Conservation (phyloP, 2,888 invertebrate species). For the Anodontia alba region DNA sequence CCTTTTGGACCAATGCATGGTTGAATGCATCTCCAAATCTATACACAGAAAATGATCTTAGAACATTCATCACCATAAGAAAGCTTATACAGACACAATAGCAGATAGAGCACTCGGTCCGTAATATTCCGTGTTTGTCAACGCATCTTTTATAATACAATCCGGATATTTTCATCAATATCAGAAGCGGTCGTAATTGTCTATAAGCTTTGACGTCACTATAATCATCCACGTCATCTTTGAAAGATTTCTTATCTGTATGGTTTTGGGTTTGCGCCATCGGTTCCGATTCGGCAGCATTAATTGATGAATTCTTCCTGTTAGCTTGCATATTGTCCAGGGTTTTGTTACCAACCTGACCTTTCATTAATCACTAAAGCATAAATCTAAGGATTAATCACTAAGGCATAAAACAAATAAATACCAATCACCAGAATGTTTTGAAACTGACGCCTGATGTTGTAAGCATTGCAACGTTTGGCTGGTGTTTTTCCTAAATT, state of each 20-base stretch:
- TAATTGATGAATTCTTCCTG: not conserved
- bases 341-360: not conserved
- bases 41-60: constrained; percentile 58
- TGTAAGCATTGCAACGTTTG: too few relatives aligned
- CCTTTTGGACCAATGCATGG: constrained; percentile 65
- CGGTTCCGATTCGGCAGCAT: not conserved
- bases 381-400: not conserved
- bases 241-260: not conserved
- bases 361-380: not conserved
- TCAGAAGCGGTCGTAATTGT: constrained; percentile 51
- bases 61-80: constrained; percentile 44
- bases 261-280: not conserved
- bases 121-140: constrained; percentile 22
- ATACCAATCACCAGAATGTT: too few relatives aligned
- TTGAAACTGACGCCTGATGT: too few relatives aligned
- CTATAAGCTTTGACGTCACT: constrained; percentile 30
- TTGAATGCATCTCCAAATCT: constrained; percentile 52
- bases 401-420: too few relatives aligned
- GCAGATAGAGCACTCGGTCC: constrained; percentile 36
- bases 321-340: not conserved
- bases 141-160: constrained; percentile 49
- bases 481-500: too few relatives aligned
- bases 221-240: not conserved
- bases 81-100: constrained; percentile 51
- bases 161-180: constrained; percentile 56